These are phyloP conservation scores for Eutrigla gurnardus DNA, from an alignment of 2,797 vertebrate species.

Conservation along the genomic window DNA sequence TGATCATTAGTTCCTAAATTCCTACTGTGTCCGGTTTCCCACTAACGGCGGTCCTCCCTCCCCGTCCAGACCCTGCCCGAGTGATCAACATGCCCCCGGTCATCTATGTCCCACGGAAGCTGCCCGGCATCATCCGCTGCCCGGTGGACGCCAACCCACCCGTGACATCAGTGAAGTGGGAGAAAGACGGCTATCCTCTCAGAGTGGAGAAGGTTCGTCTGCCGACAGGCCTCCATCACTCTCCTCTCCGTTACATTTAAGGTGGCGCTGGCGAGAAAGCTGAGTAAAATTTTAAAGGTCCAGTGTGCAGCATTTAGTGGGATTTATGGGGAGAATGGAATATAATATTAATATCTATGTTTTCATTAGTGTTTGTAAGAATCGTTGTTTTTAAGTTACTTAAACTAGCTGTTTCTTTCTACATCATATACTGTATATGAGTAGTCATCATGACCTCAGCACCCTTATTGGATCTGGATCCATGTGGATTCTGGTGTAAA, in stretches of 20 bases:
- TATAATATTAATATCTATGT: not conserved
- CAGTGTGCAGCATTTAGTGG: not conserved
- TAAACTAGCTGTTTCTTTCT: not conserved
- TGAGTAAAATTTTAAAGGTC: not conserved
- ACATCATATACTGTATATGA: no score
- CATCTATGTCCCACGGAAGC: constrained; percentile 97
- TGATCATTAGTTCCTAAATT: no score
- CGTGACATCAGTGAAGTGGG: constrained; percentile 95
- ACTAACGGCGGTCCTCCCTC: not conserved
- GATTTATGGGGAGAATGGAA: not conserved
- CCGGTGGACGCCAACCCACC: constrained; percentile 98
- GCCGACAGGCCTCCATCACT: not conserved
- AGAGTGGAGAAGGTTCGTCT: constrained; percentile 85
- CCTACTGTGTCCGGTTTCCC: not conserved
- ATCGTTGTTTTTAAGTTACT: not conserved
- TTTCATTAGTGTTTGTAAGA: not conserved
- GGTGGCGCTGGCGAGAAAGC: not conserved
- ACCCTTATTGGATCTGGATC: no score
- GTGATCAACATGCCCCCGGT: constrained; percentile 98
- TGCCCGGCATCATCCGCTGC: constrained; percentile 98
- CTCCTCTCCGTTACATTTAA: not conserved
- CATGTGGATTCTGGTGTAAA: no score
- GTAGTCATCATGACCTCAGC: no score
- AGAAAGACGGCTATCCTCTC: constrained; percentile 97
- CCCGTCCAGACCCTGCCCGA: constrained; percentile 92